Evolutionary conservation across 2,113 vertebrate genomes (phyloP).

Genomic region (Sander vitreus): DNA sequence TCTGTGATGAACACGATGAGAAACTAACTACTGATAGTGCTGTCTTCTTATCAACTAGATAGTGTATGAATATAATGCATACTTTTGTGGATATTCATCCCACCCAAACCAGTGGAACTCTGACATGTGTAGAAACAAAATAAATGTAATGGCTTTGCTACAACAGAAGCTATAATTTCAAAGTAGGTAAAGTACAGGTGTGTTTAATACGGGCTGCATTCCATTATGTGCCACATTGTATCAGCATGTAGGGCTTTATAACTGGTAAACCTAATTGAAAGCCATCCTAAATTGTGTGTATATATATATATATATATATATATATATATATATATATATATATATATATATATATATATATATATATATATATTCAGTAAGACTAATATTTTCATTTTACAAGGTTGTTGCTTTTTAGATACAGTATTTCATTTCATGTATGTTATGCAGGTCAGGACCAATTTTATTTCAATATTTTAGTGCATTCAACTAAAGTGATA

Average conservation of each 20-base stretch:
- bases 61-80: too few relatives aligned
- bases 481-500: background rate
- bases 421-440: background rate
- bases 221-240: background rate
- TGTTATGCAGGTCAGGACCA: background rate
- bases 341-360: too few relatives aligned
- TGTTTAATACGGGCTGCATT: background rate
- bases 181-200: background rate
- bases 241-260: too few relatives aligned
- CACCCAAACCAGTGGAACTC: background rate
- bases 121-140: background rate
- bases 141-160: background rate
- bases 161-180: background rate
- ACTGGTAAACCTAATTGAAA: background rate
- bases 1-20: too few relatives aligned
- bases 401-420: background rate
- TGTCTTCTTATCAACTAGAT: too few relatives aligned
- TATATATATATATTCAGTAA: background rate
- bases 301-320: too few relatives aligned
- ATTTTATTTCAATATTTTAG: background rate
- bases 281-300: too few relatives aligned
- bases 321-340: too few relatives aligned
- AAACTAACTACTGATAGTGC: too few relatives aligned
- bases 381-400: background rate
- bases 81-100: too few relatives aligned